Evolutionary conservation across 2,797 vertebrate genomes (phyloP), one percentile per base, ranked within the genome.

Genomic region (Buceros bicornis): DNA sequence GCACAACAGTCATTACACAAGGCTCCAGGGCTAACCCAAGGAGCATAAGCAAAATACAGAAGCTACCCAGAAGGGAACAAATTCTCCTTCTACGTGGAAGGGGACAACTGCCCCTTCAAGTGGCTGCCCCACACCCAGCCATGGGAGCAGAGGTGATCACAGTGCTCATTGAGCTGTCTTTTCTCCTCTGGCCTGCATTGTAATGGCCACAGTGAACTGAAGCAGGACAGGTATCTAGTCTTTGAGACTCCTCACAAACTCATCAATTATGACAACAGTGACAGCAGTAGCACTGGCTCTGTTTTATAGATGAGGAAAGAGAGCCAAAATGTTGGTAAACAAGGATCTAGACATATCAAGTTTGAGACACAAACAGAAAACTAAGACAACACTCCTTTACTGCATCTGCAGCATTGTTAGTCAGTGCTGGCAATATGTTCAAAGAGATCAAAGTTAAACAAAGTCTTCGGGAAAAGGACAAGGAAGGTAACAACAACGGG

Each of bases 31-130:
- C 37, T 67, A 56, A 65, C 10, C 10, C 18, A n/a, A 48, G 15
- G 19, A 80, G n/a, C 10, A 35, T 22, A 71, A 60, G 26, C 31
- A 43, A 89, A 66, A 78, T 10, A n/a, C 4, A 5, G 2, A 57
- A 57, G 22, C 29, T 2, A 2, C 3, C 5, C 0, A 0, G 10
- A 37, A 31, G 1, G 29, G 24, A 56, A 82, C 10, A 77, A 48
- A 28, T 48, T 17, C 31, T 83, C 13, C 8, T 80, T 54, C n/a
- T 64, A 3, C 1, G 1, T 19, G 19, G 17, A 87, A 82, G 15
- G 5, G n/a, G 33, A 64, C 21, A 71, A 37, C 56, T 33, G 72
- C 25, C 11, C 43, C 51, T 76, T 71, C 31, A 77, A 53, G 48
- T 0, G 6, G 18, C 53, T 73, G 28, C 6, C 8, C 16, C 17